A percentile compares a stretch with the other conserved stretches of the same genome.
phyloP scores from a whole-genome alignment of 2,113 vertebrate species.

The Protobothrops flavoviridis region DNA sequence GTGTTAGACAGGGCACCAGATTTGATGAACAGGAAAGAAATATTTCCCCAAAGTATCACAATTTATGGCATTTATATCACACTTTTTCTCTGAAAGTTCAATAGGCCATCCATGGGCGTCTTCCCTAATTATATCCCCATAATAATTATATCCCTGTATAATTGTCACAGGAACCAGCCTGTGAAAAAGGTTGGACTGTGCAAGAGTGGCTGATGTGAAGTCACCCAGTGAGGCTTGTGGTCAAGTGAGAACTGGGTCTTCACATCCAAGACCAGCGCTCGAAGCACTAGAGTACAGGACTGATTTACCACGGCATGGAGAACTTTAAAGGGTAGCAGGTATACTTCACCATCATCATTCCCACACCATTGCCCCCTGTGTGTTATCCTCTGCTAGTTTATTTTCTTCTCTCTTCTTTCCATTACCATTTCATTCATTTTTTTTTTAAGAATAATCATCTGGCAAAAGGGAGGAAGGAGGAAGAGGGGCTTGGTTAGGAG shows the following conservation, averaged over 20 bases:
- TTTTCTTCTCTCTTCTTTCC: not conserved
- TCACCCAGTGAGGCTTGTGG: not conserved
- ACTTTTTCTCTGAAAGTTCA: not conserved
- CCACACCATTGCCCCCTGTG: not conserved
- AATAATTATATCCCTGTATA: not conserved
- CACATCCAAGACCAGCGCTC: not conserved
- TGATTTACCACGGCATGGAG: not conserved
- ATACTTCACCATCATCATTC: not conserved
- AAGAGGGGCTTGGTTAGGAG: not conserved
- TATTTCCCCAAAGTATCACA: not conserved
- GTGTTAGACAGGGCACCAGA: not conserved
- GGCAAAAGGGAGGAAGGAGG: not conserved
- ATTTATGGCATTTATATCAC: not conserved
- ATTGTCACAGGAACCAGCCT: not conserved
- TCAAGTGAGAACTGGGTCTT: not conserved
- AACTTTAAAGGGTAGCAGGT: not conserved
- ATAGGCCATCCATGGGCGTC: not conserved
- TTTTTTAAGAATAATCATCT: not conserved
- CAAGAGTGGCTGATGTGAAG: not conserved
- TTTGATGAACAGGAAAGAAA: not conserved
- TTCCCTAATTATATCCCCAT: not conserved
- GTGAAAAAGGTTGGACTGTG: not conserved
- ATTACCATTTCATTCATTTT: not conserved
- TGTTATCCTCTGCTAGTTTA: not conserved
- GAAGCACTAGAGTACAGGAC: not conserved